Evolutionary conservation across 53 echinoderm and acorn worm species (phyloP), one percentile per base, ranked within the genome.

Genomic region (Henricia sp.): DNA sequence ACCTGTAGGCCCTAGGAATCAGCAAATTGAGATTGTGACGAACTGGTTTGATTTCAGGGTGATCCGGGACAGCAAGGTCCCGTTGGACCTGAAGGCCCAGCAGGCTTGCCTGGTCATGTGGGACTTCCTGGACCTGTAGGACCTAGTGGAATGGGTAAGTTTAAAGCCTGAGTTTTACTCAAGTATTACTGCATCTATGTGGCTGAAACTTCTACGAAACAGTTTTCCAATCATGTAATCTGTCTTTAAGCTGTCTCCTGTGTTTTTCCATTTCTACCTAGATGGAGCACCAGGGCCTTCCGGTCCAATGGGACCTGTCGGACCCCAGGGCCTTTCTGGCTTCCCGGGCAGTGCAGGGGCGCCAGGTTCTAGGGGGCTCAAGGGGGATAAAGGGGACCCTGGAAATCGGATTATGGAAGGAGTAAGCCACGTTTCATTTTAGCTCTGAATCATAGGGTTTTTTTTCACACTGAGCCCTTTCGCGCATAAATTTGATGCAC

Each of bases 51-150:
- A 19, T 24, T 83, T 36, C 69, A 89, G 89, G 89, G 89, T 43
- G 84, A 76, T 59, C 43, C 76, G 16, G 89, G 89, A 3, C 75
- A 84, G 52, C 34, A 60, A 52, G 86, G 86, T 24, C 69, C 83
- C 5, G 70, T 78, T 30, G 91, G 91, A n/a, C 62, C 84, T 1
- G 82, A 62, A 19, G 95, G 95, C 14, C 64, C 55, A 6, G 70
- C 68, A 37, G 95, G 95, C 11, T 50, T 86, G 36, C 83, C 85
- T 12, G 94, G 94, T 28, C 57, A 84, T 23, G 82, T 53, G 30
- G 95, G 95, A 16, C 75, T 84, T 29, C 86, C 86, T 52, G 93
- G 93, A 83, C 89, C 89, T 20, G 48, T 60, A 11, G 92, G 94
- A 52, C 89, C 87, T 33, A 82, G 86, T 41, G 95, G 72, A 37